Evolutionary conservation across 2,888 invertebrate genomes (phyloP).

Genomic region (Atherix ibis): DNA sequence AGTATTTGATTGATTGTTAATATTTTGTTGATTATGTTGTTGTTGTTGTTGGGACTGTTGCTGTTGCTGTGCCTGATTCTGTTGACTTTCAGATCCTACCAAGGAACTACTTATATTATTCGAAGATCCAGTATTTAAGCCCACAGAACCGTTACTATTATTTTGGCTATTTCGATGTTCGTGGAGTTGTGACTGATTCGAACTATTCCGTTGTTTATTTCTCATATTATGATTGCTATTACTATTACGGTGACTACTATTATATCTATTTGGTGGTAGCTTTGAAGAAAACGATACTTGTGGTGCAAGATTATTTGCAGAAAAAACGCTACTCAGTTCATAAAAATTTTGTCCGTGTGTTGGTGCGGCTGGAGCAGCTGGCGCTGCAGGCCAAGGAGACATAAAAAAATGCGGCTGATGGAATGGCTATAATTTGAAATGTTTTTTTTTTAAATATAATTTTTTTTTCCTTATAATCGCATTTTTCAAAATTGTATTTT

Average conservation of each 20-base stretch:
- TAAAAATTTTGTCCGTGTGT: slow-evolving; percentile 40
- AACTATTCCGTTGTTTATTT: slow-evolving; percentile 23
- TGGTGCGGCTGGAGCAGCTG: slow-evolving; percentile 30
- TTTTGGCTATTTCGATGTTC: slow-evolving; percentile 16
- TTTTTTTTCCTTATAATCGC: too few relatives aligned
- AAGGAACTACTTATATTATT: slow-evolving; percentile 22
- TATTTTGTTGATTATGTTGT: slow-evolving; percentile 1
- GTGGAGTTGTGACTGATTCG: slow-evolving; percentile 14
- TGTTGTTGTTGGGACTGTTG: slow-evolving; percentile 16
- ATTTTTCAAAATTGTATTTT: too few relatives aligned
- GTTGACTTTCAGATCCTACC: slow-evolving; percentile 21
- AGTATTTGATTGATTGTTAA: slow-evolving; percentile 4
- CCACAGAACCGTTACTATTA: slow-evolving; percentile 15
- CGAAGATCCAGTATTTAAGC: slow-evolving; percentile 15
- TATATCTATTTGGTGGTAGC: slow-evolving; percentile 21
- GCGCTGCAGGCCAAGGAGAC: slow-evolving; percentile 34
- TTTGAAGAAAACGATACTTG: slow-evolving; percentile 39
- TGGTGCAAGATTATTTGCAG: slow-evolving; percentile 55
- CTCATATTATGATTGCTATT: slow-evolving; percentile 20
- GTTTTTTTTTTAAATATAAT: slow-evolving; percentile 8
- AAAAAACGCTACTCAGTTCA: slow-evolving; percentile 53
- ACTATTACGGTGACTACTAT: slow-evolving; percentile 23
- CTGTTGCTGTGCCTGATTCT: slow-evolving; percentile 16
- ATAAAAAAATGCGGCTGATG: slow-evolving; percentile 50
- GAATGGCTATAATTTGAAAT: slow-evolving; percentile 33